Base-by-base conservation (phyloP, 2,113 vertebrate species). In the Halichoerus grypus region DNA sequence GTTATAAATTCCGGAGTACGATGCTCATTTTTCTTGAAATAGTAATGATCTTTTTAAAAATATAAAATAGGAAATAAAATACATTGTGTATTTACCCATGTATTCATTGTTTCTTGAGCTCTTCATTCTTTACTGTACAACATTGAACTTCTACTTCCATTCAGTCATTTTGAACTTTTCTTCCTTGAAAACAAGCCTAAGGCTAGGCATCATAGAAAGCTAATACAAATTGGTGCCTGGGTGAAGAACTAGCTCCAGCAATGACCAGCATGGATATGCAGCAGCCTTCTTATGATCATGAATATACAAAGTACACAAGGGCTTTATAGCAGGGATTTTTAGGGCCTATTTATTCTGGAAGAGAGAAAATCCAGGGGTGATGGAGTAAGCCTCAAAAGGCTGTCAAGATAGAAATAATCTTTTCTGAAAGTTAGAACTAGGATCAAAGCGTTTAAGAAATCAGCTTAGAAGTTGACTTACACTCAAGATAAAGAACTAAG, bases 401-500 rank as follows among this genome's bases (percentile, higher is more conserved):
- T 89, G 24, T 74, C 72, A 93, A 93, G n/a, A 95, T n/a, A 84
- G 22, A 95, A 89, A 81, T 69, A 88, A 88, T 92, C 14, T 87
- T 93, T 94, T 93, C 63, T 95, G 77, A 97, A 91, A 93, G 49
- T 93, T 67, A 89, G 36, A 96, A 80, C 36, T 79, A 90, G 31
- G 36, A 95, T 95, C 71, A 97, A 97, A 91, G 33, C 15, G 13
- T 69, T 95, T 95, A 86, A 88, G 12, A 93, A 79, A 93, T 79
- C 49, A 79, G 76, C 12, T 80, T 63, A 74, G 51, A 86, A 88
- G 57, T 42, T 92, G 65, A 94, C 85, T 97, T 92, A 89, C 51
- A 90, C 15, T 81, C 31, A 83, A 89, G 57, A 86, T 77, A 86
- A 93, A 89, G 57, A 93, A 36, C 28, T 77, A 61, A 83, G 51